Conservation (phyloP, 2,888 invertebrate species). For the Rhamphomyia laevipes region DNA sequence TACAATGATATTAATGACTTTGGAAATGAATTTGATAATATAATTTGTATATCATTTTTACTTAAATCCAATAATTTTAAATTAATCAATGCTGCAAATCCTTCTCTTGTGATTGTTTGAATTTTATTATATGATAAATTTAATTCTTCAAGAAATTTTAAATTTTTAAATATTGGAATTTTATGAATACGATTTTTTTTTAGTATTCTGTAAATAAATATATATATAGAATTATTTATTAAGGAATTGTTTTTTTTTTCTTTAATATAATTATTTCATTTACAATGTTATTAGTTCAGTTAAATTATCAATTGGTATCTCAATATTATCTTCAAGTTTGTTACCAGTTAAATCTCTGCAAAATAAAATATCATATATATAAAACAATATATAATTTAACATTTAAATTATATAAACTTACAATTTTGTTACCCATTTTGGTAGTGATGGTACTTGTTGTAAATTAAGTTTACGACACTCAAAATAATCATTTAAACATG, state of each 20-base stretch:
- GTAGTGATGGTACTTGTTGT: constrained; percentile 58
- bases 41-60: constrained; percentile 37
- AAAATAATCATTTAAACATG: constrained; percentile 59
- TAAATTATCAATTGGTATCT: constrained; percentile 38
- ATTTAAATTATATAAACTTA: constrained; percentile 37
- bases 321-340: constrained; percentile 40
- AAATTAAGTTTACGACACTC: constrained; percentile 65
- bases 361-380: constrained; percentile 14
- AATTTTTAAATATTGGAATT: constrained; percentile 68
- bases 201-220: constrained; percentile 33
- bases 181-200: constrained; percentile 70
- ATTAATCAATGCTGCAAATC: constrained; percentile 63
- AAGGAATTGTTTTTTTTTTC: not conserved
- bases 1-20: too few species aligned
- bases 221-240: not conserved
- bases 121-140: constrained; percentile 75
- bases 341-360: constrained; percentile 48
- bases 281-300: constrained; percentile 38
- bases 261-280: constrained; percentile 37
- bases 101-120: constrained; percentile 66
- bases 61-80: constrained; percentile 36
- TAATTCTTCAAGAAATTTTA: constrained; percentile 59
- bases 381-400: too few species aligned
- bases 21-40: constrained; percentile 41
- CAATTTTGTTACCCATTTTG: constrained; percentile 64